Base-by-base conservation (phyloP, 30 jellyfish, hydroid and myxozoan species). In the Hydractinia symbiolongicarpus region DNA sequence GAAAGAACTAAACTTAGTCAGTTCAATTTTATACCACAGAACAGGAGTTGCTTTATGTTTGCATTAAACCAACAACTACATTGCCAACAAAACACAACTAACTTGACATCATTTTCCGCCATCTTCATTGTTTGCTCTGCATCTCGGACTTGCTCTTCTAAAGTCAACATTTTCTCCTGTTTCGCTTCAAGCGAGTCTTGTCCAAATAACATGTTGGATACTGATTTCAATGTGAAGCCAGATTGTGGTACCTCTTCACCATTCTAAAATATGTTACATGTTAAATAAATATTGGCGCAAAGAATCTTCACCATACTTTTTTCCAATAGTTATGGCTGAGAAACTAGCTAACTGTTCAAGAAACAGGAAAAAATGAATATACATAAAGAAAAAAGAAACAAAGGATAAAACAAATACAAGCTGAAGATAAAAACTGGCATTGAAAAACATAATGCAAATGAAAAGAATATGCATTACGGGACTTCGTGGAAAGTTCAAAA, bases 141-240 rank as follows among this genome's bases (percentile, higher is more conserved):
- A 51, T 90, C 97, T 19, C 76, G 78, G 57, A 90, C 97, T 66
- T 90, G 97, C 44, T 82, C 81, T 57, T 87, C 84, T 5, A 81
- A 77, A 19, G 73, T 83, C 49, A 44, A 56, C 60, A 87, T 71
- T 56, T 86, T 86, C 81, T 72, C 94, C 57, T 90, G 90, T 66
- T 83, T 86, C 20, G 90, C 95, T 58, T 90, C 97, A 6, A 86
- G 21, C 55, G 95, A 76, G 50, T 90, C 97, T 57, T 90, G 94
- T 4, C 97, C 97, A 86, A 90, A 90, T 81, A 90, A 40, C 76
- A 82, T 82, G 6, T 81, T 82, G 6, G 97, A 84, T 72, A 90
- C 88, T 30, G 94, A 89, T 68, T 90, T 90, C 64, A 90, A 68
- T 8, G 97, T 78, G 60, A 90, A 90, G 30, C 97, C 97, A 50